Percentiles rank a stretch among this genome's conserved stretches.
phyloP scores from a whole-genome alignment of 2,113 vertebrate species.

The Osmerus mordax region DNA sequence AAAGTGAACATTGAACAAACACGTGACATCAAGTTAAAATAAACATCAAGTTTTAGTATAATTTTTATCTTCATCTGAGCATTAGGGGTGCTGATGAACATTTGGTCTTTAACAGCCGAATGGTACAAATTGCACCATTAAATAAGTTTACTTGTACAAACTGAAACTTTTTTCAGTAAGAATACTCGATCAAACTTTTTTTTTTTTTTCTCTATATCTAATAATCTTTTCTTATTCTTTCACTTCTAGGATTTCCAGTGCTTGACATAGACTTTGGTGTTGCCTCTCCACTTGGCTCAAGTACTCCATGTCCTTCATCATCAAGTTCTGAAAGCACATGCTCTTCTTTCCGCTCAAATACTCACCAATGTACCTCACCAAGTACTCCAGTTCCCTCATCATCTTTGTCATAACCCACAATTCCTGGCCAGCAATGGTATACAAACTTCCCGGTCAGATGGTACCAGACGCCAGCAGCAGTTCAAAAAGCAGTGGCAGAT shows the following conservation, averaged over 20 bases:
- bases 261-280: background rate
- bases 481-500: conserved; percentile 11
- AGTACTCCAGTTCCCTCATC: too few species aligned
- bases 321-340: background rate
- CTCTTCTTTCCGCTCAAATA: background rate
- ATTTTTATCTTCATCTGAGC: too few species aligned
- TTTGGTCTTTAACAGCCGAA: too few species aligned
- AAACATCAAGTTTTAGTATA: background rate
- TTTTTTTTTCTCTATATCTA: too few species aligned
- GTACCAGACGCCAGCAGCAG: conserved; percentile 12
- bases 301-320: background rate
- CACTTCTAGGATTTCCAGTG: background rate
- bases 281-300: background rate
- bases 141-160: background rate
- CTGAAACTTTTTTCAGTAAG: background rate
- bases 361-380: too few species aligned
- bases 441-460: conserved; percentile 6
- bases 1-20: too few species aligned
- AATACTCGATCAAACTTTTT: background rate
- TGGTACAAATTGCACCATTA: too few species aligned
- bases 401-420: background rate
- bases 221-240: background rate
- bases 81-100: too few species aligned
- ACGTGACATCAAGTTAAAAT: background rate
- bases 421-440: background rate